Conservation (phyloP, 2,797 vertebrate genomes). For the Decapterus maruadsi region DNA sequence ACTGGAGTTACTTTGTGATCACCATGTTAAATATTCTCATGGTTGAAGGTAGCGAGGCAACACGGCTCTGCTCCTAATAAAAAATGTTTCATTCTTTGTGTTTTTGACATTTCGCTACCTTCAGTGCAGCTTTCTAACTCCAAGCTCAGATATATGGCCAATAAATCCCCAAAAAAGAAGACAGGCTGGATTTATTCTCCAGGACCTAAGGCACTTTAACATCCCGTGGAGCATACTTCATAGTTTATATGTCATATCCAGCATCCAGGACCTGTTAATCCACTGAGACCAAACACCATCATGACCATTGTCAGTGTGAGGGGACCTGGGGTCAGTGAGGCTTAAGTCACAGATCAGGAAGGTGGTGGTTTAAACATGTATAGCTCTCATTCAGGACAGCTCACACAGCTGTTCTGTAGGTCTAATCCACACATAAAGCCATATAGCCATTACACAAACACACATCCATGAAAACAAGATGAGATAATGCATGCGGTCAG, state of each 20-base stretch:
- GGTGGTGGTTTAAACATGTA: constrained; percentile 31
- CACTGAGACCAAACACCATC: constrained; percentile 7
- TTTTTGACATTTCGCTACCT: constrained; percentile 35
- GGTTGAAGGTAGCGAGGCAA: constrained; percentile 15
- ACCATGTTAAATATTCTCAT: constrained; percentile 35
- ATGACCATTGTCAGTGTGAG: constrained; percentile 1
- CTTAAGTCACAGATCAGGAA: constrained; percentile 41
- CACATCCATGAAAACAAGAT: constrained; percentile 33
- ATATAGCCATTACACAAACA: constrained; percentile 40
- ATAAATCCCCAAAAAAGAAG: constrained; percentile 7
- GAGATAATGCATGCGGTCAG: constrained; percentile 9
- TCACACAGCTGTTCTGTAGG: constrained; percentile 59
- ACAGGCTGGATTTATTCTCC: constrained; percentile 16
- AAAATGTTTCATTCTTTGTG: constrained; percentile 6
- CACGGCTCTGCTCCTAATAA: constrained; percentile 5
- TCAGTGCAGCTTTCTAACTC: constrained; percentile 1
- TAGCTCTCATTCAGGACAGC: constrained; percentile 43
- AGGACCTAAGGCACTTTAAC: neutral
- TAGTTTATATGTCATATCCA: constrained; percentile 1
- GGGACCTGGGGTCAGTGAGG: constrained; percentile 13
- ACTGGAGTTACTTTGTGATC: constrained; percentile 29
- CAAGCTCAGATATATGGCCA: constrained; percentile 12
- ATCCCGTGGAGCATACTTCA: neutral
- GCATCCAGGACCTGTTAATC: constrained; percentile 33
- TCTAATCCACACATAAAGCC: constrained; percentile 62